Evolutionary conservation across 2,888 invertebrate species (phyloP).

Genomic region (Amiota minor): DNA sequence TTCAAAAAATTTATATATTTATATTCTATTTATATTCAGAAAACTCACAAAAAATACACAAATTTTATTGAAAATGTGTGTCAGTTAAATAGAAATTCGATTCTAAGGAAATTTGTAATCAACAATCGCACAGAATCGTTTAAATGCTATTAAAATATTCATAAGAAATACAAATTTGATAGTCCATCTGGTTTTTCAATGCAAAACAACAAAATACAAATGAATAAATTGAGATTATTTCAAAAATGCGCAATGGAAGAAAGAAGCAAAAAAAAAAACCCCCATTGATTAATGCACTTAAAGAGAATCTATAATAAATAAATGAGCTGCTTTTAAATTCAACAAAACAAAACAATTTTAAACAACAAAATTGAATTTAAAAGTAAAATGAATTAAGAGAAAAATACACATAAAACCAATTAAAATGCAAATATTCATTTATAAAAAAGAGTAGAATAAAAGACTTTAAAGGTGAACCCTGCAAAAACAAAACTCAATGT

Average conservation of each 20-base stretch:
- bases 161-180: too few relatives aligned
- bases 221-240: not conserved
- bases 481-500: too few relatives aligned
- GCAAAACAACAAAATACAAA: constrained; percentile 2
- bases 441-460: not conserved
- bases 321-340: not conserved
- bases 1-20: too few relatives aligned
- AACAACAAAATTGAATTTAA: constrained; percentile 9
- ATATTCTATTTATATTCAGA: too few relatives aligned
- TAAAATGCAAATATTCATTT: not conserved
- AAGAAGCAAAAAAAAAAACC: not conserved
- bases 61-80: too few relatives aligned
- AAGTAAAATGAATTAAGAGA: not conserved
- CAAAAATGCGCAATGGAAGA: not conserved
- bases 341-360: constrained; percentile 1
- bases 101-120: too few relatives aligned
- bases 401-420: not conserved
- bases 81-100: too few relatives aligned
- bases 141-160: too few relatives aligned
- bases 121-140: too few relatives aligned
- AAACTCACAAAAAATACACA: too few relatives aligned
- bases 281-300: constrained; percentile 18
- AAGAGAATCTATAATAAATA: not conserved
- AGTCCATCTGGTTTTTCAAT: too few relatives aligned
- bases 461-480: too few relatives aligned